Percentiles rank a stretch among this genome's conserved stretches.
Conservation (phyloP, 2,113 vertebrate genomes). For the Poecilia latipinna region DNA sequence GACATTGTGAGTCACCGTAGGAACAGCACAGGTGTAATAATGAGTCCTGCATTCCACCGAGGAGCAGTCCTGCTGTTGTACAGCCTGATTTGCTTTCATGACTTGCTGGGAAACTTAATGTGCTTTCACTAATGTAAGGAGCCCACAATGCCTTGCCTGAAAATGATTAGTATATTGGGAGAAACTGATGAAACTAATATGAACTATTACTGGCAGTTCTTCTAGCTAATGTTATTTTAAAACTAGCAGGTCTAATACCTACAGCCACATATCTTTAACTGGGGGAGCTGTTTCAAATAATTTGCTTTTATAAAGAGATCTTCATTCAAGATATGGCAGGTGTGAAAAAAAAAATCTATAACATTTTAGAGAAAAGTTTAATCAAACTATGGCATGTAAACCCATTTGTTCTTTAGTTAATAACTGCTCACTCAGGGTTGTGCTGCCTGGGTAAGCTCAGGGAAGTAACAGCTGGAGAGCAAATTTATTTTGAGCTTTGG, state of each 20-base stretch:
- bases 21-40: background rate
- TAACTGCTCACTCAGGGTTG: conserved; percentile 1
- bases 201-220: background rate
- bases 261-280: background rate
- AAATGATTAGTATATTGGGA: background rate
- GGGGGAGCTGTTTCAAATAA: background rate
- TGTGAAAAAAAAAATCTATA: background rate
- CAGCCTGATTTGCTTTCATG: background rate
- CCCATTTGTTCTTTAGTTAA: background rate
- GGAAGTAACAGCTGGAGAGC: conserved; percentile 8
- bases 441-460: background rate
- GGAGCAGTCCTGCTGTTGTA: background rate
- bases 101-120: background rate
- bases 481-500: conserved; percentile 16
- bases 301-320: background rate
- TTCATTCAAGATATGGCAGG: background rate
- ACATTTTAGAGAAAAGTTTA: background rate
- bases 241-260: background rate
- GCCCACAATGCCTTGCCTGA: background rate
- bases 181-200: background rate
- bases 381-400: background rate
- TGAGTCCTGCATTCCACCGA: background rate
- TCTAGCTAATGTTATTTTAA: background rate
- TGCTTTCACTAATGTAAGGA: background rate
- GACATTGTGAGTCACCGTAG: background rate